Conservation (phyloP, 2,888 invertebrate genomes). For the Protonemura montana region DNA sequence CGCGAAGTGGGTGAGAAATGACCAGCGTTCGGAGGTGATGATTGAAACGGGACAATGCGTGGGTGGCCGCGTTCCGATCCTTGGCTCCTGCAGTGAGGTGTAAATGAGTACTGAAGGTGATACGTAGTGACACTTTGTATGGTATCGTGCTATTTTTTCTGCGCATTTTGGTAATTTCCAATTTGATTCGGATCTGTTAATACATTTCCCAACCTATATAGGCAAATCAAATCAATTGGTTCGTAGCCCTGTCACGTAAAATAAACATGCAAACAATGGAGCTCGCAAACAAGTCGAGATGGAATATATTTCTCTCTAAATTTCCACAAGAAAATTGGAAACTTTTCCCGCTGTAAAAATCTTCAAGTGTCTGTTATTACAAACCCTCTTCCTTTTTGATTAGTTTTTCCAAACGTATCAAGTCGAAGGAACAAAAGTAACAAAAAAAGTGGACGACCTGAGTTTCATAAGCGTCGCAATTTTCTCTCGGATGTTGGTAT, state of each 20-base stretch:
- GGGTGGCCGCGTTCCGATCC: background rate
- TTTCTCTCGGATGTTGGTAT: constrained; percentile 45
- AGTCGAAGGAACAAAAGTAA: constrained; percentile 45
- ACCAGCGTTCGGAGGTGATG: background rate
- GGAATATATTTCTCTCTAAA: background rate
- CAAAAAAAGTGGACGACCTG: constrained; percentile 27
- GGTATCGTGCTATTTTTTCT: background rate
- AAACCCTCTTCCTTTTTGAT: constrained; percentile 48
- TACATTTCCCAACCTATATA: background rate
- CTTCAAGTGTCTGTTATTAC: constrained; percentile 41
- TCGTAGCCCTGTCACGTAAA: background rate
- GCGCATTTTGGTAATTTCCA: background rate
- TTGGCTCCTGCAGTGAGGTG: background rate
- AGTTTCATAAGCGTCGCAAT: constrained; percentile 44
- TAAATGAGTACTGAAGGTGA: background rate
- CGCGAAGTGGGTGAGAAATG: constrained; percentile 18
- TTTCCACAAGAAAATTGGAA: constrained; percentile 20
- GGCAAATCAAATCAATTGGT: background rate
- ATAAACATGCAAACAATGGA: background rate
- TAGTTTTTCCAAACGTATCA: constrained; percentile 47
- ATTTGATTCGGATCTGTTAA: background rate
- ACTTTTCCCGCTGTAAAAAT: constrained; percentile 15
- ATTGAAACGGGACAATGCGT: background rate
- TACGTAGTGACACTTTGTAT: background rate
- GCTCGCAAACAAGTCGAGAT: background rate